A percentile compares a stretch with the other conserved stretches of the same genome.
These are phyloP conservation scores for silkworm (Bombyx mori) DNA, from an alignment of 1,140 invertebrate genomes.

Conservation along the genomic window ASM3026992v2 NC_085119.1:5939501-5940000, in stretches of 20 bases:
- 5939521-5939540: background rate
- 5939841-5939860: no score
- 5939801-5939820: no score
- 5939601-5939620: slow-evolving; percentile 64
- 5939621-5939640: slow-evolving; percentile 51
- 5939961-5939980: no score
- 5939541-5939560: background rate
- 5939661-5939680: slow-evolving; percentile 51
- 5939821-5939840: no score
- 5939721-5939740: slow-evolving; percentile 60
- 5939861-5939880: no score
- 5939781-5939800: background rate
- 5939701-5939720: slow-evolving; percentile 61
- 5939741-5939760: slow-evolving; percentile 54
- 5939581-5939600: slow-evolving; percentile 14
- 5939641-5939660: slow-evolving; percentile 38
- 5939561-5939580: slow-evolving; percentile 22
- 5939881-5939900: no score
- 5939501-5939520: no score
- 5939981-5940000: no score
- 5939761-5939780: slow-evolving; percentile 29
- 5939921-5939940: no score
- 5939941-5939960: no score
- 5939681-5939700: slow-evolving; percentile 69
- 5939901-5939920: no score